Evolutionary conservation across 2,797 vertebrate species (phyloP).

Genomic region (Aselliscus stoliczkanus): DNA sequence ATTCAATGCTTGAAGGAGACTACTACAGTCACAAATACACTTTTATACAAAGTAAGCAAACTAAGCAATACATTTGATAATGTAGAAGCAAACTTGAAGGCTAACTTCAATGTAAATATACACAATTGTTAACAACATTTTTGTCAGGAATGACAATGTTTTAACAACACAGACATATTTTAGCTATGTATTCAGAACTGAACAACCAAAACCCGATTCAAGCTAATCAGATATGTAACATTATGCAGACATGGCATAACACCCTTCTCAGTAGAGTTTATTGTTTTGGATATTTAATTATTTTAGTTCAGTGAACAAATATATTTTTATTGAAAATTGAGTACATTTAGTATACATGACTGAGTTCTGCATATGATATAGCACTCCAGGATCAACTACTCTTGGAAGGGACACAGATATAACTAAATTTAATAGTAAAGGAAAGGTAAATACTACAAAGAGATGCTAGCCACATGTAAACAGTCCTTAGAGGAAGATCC

Average conservation of each 20-base stretch:
- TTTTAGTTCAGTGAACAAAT: background rate
- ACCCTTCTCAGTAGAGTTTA: background rate
- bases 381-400: background rate
- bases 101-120: background rate
- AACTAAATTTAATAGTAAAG: background rate
- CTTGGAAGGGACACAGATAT: background rate
- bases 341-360: background rate
- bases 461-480: background rate
- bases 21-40: background rate
- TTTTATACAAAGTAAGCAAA: background rate
- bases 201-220: background rate
- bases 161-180: background rate
- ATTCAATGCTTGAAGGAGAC: background rate
- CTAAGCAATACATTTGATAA: background rate
- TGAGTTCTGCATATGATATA: background rate
- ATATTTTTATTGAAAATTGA: background rate
- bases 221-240: background rate
- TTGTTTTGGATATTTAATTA: background rate
- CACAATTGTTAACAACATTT: background rate
- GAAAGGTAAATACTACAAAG: background rate
- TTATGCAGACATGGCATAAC: background rate
- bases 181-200: background rate
- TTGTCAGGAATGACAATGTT: background rate
- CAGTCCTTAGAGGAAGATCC: background rate
- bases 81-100: background rate